Base-by-base conservation (phyloP, 2,888 invertebrate species). In the Mesochorus sp. region DNA sequence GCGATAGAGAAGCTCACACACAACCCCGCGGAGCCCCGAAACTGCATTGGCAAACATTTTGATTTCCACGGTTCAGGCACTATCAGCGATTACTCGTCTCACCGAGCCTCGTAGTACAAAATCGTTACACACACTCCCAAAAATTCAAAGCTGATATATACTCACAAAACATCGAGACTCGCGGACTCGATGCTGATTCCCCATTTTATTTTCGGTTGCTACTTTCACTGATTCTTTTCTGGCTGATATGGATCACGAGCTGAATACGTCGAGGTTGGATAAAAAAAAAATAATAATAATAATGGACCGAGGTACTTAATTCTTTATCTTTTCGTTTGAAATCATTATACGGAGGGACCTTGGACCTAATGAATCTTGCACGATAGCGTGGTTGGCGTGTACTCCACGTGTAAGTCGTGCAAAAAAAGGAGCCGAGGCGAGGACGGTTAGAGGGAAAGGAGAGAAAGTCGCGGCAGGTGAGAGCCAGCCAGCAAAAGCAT, bases 321-420 rank as follows among this genome's bases (percentile, higher is more conserved):
- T 19, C 17, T 17, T 5, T 14, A 3, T 26, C 4, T 14, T 12
- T 12, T 39, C 6, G 2, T 39, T 79, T 81, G n/a, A n/a, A n/a
- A n/a, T n/a, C n/a, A n/a, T n/a, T n/a, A n/a, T n/a, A n/a, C n/a
- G n/a, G n/a, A n/a, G n/a, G n/a, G n/a, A n/a, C n/a, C n/a, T n/a
- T n/a, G n/a, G n/a, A n/a, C n/a, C n/a, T 85, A 86, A 88, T 86
- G 86, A 87, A 85, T 80, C 83, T 85, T 82, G 83, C 82, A 86
- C 86, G 87, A 86, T 84, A 84, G 84, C 87, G 76, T 61, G 53
- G 62, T 28, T 62, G 17, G 42, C 55, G 53, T 47, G 24, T 14
- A n/a, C n/a, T n/a, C n/a, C n/a, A n/a, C n/a, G n/a, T n/a, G n/a
- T n/a, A n/a, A n/a, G n/a, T n/a, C n/a, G n/a, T n/a, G n/a, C n/a